Evolutionary conservation across 1,140 invertebrate genomes (phyloP).

Genomic region (Drepana arcuata): DNA sequence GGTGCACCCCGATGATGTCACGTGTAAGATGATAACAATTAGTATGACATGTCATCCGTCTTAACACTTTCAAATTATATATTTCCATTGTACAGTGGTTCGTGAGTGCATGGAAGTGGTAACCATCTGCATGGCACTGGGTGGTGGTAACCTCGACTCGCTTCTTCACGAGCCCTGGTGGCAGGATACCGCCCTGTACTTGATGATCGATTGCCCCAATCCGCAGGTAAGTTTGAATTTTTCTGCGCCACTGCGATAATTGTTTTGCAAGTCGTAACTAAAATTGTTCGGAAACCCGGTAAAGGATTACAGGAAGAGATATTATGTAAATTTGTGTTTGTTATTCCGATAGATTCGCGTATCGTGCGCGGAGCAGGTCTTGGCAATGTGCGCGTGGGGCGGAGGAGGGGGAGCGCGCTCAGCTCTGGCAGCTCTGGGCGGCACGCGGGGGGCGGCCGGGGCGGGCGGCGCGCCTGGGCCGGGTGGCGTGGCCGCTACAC

Average conservation of each 20-base stretch:
- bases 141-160: conserved; percentile 84
- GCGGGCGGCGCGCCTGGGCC: conserved; percentile 29
- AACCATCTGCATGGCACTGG: conserved; percentile 89
- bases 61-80: too few species aligned
- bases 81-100: too few species aligned
- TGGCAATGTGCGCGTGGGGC: conserved; percentile 62
- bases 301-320: too few species aligned
- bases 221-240: conserved; percentile 67
- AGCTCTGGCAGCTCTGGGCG: conserved; percentile 39
- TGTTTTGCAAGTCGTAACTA: too few species aligned
- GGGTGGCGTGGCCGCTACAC: conserved; percentile 19
- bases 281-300: too few species aligned
- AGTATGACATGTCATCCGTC: too few species aligned
- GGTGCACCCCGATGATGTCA: conserved; percentile 62
- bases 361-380: conserved; percentile 57
- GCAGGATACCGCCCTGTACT: conserved; percentile 90
- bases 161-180: conserved; percentile 82
- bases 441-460: conserved; percentile 25
- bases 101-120: conserved; percentile 94
- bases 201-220: conserved; percentile 85
- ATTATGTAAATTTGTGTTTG: too few species aligned
- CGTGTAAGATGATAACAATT: conserved; percentile 47
- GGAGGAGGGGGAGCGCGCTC: conserved; percentile 45
- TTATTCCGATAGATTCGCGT: conserved; percentile 65
- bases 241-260: too few species aligned